These are phyloP conservation scores for Invenusta paracnida DNA, from an alignment of 2,888 invertebrate species.

Conservation along the genomic window DNA sequence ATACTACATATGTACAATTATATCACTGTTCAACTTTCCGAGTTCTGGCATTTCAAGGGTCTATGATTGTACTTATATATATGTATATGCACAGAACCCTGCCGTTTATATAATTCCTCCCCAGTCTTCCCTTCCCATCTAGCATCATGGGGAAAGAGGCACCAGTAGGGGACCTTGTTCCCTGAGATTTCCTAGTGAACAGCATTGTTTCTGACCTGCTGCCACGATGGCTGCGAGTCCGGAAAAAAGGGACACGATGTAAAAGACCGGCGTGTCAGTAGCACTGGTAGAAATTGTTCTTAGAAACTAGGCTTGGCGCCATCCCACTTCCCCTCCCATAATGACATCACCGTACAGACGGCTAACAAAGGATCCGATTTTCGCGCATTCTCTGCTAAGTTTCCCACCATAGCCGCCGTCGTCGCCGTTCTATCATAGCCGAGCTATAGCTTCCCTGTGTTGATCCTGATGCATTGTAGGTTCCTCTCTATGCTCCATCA, in stretches of 20 bases:
- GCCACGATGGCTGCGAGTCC: not conserved
- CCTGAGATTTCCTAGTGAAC: not conserved
- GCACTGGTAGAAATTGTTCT: not conserved
- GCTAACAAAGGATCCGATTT: not conserved
- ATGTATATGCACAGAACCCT: too few relatives aligned
- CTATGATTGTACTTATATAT: too few relatives aligned
- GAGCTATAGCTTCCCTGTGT: not conserved
- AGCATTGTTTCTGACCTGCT: not conserved
- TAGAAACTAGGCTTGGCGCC: constrained; percentile 11
- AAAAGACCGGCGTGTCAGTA: constrained; percentile 13
- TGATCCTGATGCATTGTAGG: not conserved
- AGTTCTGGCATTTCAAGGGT: too few relatives aligned
- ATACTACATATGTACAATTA: too few relatives aligned
- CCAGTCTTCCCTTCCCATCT: too few relatives aligned
- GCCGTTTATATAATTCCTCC: too few relatives aligned
- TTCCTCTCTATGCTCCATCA: too few relatives aligned
- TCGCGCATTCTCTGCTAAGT: not conserved
- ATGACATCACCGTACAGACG: not conserved
- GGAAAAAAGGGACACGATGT: not conserved
- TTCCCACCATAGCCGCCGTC: too few relatives aligned
- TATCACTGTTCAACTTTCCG: too few relatives aligned
- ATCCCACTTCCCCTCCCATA: not conserved
- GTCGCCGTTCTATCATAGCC: too few relatives aligned
- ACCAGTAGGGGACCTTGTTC: too few relatives aligned
- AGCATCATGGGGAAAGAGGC: too few relatives aligned